Conservation (phyloP, 2,888 invertebrate species). For the Microplitis deprimator region DNA sequence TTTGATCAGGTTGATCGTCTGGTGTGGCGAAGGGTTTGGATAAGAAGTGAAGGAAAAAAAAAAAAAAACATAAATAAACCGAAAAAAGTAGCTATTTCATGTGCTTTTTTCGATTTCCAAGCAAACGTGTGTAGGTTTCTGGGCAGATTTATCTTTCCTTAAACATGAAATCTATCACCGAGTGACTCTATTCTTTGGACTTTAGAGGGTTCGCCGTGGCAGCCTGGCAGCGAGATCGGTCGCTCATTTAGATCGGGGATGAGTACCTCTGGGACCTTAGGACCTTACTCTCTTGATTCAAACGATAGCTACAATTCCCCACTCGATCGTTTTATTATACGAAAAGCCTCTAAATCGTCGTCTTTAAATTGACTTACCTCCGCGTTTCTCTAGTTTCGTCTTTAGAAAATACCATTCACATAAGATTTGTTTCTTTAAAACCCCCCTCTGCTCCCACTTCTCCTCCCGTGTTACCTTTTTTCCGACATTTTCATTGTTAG, state of each 20-base stretch:
- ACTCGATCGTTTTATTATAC: conserved; percentile 56
- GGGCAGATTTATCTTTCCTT: conserved; percentile 57
- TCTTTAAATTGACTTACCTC: conserved; percentile 50
- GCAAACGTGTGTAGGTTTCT: conserved; percentile 36
- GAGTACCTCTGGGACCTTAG: conserved; percentile 45
- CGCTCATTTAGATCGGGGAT: conserved; percentile 52
- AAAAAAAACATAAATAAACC: not conserved
- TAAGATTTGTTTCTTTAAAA: conserved; percentile 37
- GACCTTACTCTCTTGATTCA: conserved; percentile 48
- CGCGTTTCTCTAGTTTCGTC: conserved; percentile 33
- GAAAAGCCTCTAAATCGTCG: conserved; percentile 54
- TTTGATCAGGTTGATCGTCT: conserved; percentile 45
- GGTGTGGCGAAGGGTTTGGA: conserved; percentile 41
- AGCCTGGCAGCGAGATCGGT: conserved; percentile 47
- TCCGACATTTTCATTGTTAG: not conserved
- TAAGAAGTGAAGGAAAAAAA: not conserved
- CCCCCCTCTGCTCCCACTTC: conserved; percentile 13
- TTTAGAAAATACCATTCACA: conserved; percentile 44
- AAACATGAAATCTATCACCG: conserved; percentile 59
- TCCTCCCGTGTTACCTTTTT: conserved; percentile 2
- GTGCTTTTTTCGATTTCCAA: conserved; percentile 47
- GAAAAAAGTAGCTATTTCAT: conserved; percentile 47
- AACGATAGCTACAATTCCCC: conserved; percentile 50
- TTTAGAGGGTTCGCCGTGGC: conserved; percentile 33
- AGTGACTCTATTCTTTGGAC: conserved; percentile 49